phyloP scores from a whole-genome alignment of 1,140 invertebrate genomes.

The Zaprionus nigranus region DNA sequence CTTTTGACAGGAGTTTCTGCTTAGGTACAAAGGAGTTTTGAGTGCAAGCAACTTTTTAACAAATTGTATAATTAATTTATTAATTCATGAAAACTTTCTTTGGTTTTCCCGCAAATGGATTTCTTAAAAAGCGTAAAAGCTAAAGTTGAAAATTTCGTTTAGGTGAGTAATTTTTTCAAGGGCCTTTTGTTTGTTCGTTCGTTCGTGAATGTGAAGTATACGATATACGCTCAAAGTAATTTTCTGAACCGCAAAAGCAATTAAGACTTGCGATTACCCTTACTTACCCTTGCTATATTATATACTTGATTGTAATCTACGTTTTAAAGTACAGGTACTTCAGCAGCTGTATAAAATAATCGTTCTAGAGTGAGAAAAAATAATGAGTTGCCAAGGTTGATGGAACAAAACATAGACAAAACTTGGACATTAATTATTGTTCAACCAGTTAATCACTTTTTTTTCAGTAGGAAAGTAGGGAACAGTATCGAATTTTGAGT shows the following conservation, averaged over 20 bases:
- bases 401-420: neutral
- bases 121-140: conserved; percentile 2
- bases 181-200: neutral
- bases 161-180: neutral
- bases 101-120: conserved; percentile 3
- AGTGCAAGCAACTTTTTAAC: neutral
- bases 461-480: neutral
- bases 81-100: conserved; percentile 5
- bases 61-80: conserved; percentile 4
- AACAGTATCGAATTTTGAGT: neutral
- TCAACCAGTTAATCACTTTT: neutral
- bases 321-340: conserved; percentile 15
- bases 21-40: neutral
- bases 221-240: conserved; percentile 17
- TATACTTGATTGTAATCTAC: conserved; percentile 14
- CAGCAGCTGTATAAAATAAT: conserved; percentile 8
- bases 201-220: conserved; percentile 2
- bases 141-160: neutral
- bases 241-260: conserved; percentile 18
- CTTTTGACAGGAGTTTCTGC: neutral
- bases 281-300: neutral
- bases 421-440: neutral
- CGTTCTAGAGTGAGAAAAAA: neutral
- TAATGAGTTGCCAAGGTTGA: neutral
- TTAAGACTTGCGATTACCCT: conserved; percentile 10